Conservation (phyloP, 2,888 invertebrate species). For the Microctonus brassicae region DNA sequence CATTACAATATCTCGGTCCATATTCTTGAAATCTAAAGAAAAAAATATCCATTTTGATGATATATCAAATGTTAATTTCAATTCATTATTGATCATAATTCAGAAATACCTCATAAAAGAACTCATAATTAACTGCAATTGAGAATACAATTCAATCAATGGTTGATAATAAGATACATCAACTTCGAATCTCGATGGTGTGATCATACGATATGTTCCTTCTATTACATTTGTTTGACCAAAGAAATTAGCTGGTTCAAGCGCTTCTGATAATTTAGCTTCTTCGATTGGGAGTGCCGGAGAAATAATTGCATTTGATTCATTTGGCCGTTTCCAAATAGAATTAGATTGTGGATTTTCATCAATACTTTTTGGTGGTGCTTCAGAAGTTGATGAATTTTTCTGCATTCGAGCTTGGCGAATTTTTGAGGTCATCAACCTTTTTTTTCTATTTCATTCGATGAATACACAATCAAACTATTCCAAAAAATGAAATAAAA, state of each 20-base stretch:
- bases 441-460: too few species aligned
- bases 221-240: slow-evolving; percentile 65
- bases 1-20: slow-evolving; percentile 88
- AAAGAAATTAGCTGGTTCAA: slow-evolving; percentile 58
- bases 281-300: slow-evolving; percentile 16
- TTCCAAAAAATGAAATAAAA: too few species aligned
- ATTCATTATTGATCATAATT: not conserved
- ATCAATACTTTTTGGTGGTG: not conserved
- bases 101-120: slow-evolving; percentile 77
- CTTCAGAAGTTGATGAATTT: not conserved
- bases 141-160: slow-evolving; percentile 86
- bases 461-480: too few species aligned
- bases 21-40: slow-evolving; percentile 71
- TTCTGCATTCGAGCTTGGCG: not conserved
- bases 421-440: too few species aligned
- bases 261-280: slow-evolving; percentile 51
- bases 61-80: not conserved
- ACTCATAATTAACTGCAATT: slow-evolving; percentile 82
- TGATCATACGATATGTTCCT: slow-evolving; percentile 75
- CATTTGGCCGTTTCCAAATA: slow-evolving; percentile 55
- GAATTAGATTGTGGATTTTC: not conserved
- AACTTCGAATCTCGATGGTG: slow-evolving; percentile 79
- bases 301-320: slow-evolving; percentile 25
- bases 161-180: slow-evolving; percentile 78
- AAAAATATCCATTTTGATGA: not conserved